Base-by-base conservation (phyloP, 2,113 vertebrate genomes). In the Carettochelys insculpta region DNA sequence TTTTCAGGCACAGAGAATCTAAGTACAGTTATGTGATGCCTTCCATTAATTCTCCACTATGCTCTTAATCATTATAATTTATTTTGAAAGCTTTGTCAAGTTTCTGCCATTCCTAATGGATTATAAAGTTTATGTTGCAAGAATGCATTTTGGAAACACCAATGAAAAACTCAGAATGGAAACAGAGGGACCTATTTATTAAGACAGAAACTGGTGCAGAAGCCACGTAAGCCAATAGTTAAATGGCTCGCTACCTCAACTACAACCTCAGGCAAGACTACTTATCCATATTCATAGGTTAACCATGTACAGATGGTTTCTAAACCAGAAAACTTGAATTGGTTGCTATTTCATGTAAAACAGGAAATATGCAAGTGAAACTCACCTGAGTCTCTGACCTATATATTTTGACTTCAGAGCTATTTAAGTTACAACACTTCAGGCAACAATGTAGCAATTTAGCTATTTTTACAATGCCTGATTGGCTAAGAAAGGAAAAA, bases 121-220 rank as follows among this genome's bases (percentile, higher is more conserved):
- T 0, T 84, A 20, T 14, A 4, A 14, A 11, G 8, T 1, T 85
- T 89, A 73, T 41, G 31, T 79, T 96, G 20, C 95, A 99, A 98
- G 87, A 99, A 98, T 0, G 82, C 98, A 99, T 88, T 96, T 97
- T 27, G 98, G 98, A 25, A 94, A 94, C 83, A 96, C 98, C 47
- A 98, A 97, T 11, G 98, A 99, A 93, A 98, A n/a, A n/a, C n/a
- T n/a, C n/a, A n/a, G n/a, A n/a, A n/a, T n/a, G n/a, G n/a, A n/a
- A n/a, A n/a, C 98, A 0, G 98, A 99, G 88, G 99, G 98, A 98
- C 95, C 96, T 3, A 96, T 99, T 53, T 99, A 99, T 85, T 98
- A 98, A 94, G 98, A 99, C n/a, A n/a, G n/a, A n/a, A n/a, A n/a
- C n/a, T n/a, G n/a, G n/a, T n/a, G n/a, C n/a, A n/a, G n/a, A n/a